Evolutionary conservation across 2,888 invertebrate genomes (phyloP), one percentile per base, ranked within the genome.

Genomic region (Parnassius smintheus): DNA sequence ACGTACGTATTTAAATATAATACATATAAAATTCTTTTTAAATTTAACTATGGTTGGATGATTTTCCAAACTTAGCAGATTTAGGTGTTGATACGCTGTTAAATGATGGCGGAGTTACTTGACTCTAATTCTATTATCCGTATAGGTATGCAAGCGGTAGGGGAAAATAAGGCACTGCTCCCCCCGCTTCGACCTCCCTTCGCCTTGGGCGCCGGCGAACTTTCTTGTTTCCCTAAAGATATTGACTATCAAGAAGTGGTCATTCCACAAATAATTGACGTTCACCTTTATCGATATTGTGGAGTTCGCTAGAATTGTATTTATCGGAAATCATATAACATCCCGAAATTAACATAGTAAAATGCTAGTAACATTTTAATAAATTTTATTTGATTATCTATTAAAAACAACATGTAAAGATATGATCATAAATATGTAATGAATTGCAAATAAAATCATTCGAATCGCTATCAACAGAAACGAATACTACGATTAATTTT

Each of bases 191-290:
- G 35, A 3, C 25, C 59, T 49, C 58, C 49, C 49, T 50, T 55
- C 45, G n/a, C 42, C 51, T 51, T 49, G 62, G 50, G 42, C 49
- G 49, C 58, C 59, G 54, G 50, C 35, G 50, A 62, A 62, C 62
- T 54, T 62, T 59, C 59, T 62, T 59, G 58, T 55, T 55, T 54
- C 54, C 50, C 55, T 59, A 62, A 62, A 62, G 54, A 59, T 59
- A 59, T 62, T 44, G 59, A 46, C 56, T 59, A 55, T 44, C n/a
- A 13, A 53, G 13, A 57, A 62, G 49, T 62, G 62, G 58, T 62
- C 62, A 57, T 58, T 44, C 42, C 42, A 62, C 62, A 54, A 58
- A 58, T 62, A 57, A 53, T 57, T 18, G 53, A 18, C 13, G 22
- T 49, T 7, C 41, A 12, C 44, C 51, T 48, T 54, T 41, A 54